Evolutionary conservation across 2,888 invertebrate genomes (phyloP), one percentile per base, ranked within the genome.

Genomic region (Hyalella azteca): DNA sequence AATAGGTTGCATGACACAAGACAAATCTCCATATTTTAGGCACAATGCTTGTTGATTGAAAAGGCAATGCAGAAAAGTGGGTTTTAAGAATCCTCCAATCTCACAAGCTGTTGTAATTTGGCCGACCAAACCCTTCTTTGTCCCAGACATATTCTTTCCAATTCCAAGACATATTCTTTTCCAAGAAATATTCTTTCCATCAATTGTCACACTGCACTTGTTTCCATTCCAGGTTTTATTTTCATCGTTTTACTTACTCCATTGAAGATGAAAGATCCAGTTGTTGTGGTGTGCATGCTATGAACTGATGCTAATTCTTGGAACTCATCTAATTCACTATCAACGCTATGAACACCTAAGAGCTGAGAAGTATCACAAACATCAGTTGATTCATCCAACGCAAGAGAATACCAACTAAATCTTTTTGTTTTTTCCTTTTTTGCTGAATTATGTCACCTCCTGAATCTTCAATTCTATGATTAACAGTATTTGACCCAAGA

Each of bases 141-240:
- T 45, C 45, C 45, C 15, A 45, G 45, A 45, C 45, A 45, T 45
- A 45, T 45, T 15, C 15, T 7, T 11, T 45, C 15, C 45, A 45
- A n/a, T n/a, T 45, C 45, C 45, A 11, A 45, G 45, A 45, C 45
- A 45, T 45, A 45, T 45, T 15, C 15, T 7, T 11, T 45, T 45
- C 45, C n/a, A n/a, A n/a, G 15, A 49, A 4, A 9, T 49, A 9
- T 49, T 49, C 49, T 49, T 49, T 49, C 49, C 49, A 49, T 49
- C 49, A 49, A 49, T 49, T 49, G 49, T 49, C 19, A 49, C 76
- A 76, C 41, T 76, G 76, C 41, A 41, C 76, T 76, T 76, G 41
- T 76, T 76, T 76, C 76, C 76, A 76, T 76, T 76, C 76, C 45
- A 40, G 76, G 76, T 76, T 76, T 41, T 76, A 76, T 76, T 76